Percentiles rank a stretch among this genome's conserved stretches.
These are phyloP conservation scores for Lithophane semibrunnea DNA, from an alignment of 2,888 invertebrate species.

Conservation along the genomic window DNA sequence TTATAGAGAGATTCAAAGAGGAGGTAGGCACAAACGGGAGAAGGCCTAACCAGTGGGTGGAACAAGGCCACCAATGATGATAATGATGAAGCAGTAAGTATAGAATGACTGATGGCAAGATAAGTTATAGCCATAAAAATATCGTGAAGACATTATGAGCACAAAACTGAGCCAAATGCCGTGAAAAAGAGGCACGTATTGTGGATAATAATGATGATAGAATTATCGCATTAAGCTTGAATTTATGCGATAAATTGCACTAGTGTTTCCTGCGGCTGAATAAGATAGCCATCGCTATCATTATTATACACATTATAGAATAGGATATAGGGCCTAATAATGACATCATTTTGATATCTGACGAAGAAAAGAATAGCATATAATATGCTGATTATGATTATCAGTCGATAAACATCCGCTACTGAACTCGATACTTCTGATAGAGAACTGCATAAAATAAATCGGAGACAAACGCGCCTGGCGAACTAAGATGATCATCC, in stretches of 20 bases:
- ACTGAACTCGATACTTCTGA: background rate
- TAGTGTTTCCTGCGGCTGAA: no score
- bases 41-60: no score
- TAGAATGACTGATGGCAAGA: background rate
- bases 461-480: no score
- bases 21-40: no score
- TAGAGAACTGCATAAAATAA: background rate
- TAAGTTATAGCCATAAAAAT: no score
- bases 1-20: background rate
- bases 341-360: constrained; percentile 17
- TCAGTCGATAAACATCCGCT: background rate
- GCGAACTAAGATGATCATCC: no score
- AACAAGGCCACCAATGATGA: no score
- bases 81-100: no score
- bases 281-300: background rate
- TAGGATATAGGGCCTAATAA: background rate
- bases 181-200: background rate
- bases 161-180: background rate
- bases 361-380: constrained; percentile 1
- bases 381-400: background rate
- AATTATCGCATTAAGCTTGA: background rate
- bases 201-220: background rate
- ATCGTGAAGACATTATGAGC: background rate
- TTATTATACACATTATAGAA: background rate
- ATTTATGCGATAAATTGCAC: background rate